Conservation (phyloP, 2,888 invertebrate species). For the Lasioglossum morio region DNA sequence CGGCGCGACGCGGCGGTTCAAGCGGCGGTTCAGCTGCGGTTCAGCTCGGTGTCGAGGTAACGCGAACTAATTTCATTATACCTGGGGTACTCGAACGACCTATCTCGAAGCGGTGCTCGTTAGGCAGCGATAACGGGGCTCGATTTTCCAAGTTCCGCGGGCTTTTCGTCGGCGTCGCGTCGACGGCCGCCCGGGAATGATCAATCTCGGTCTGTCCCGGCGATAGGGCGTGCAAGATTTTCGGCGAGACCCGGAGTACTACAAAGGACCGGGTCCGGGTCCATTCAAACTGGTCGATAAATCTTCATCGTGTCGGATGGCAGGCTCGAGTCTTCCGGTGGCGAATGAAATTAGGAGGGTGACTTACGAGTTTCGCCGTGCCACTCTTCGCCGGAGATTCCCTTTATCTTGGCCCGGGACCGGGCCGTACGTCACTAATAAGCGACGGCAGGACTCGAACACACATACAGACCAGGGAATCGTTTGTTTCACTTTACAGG, state of each 20-base stretch:
- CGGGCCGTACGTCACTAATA: conserved; percentile 31
- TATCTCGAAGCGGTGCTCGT: conserved; percentile 49
- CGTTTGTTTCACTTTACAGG: conserved; percentile 66
- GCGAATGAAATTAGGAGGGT: conserved; percentile 64
- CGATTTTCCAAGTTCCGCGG: conserved; percentile 41
- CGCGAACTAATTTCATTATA: conserved; percentile 50
- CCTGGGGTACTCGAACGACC: conserved; percentile 37
- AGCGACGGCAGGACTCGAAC: conserved; percentile 16
- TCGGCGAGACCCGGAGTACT: conserved; percentile 26
- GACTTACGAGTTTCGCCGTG: conserved; percentile 54
- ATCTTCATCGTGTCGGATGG: conserved; percentile 57
- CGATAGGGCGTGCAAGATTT: conserved; percentile 42
- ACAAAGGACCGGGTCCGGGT: conserved; percentile 12
- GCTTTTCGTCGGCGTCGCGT: conserved; percentile 45
- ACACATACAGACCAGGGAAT: conserved; percentile 25
- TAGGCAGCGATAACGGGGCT: conserved; percentile 52
- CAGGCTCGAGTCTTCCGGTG: conserved; percentile 42
- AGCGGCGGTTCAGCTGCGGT: too few relatives aligned
- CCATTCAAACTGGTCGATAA: conserved; percentile 51
- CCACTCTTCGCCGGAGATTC: conserved; percentile 1
- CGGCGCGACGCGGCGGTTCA: too few relatives aligned
- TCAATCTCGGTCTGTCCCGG: conserved; percentile 27
- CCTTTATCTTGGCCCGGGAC: conserved; percentile 14
- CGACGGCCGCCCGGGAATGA: neutral
- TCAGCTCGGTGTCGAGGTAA: neutral